Conservation (phyloP, 1,140 invertebrate species). For the Apis cerana region DNA sequence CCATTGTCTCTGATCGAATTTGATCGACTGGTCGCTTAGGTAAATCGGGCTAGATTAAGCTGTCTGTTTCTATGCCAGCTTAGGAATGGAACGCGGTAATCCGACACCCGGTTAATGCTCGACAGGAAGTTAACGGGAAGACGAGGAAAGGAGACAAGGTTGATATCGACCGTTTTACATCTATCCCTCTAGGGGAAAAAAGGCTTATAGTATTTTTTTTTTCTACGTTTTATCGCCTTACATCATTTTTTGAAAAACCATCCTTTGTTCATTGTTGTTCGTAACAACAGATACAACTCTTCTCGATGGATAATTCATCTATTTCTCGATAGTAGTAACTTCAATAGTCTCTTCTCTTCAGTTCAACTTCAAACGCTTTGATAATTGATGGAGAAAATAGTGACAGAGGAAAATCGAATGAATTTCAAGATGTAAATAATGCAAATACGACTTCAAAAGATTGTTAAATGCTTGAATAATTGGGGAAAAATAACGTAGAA, state of each 20-base stretch:
- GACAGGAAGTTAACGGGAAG: conserved; percentile 49
- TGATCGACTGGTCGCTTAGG: conserved; percentile 41
- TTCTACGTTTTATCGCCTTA: background rate
- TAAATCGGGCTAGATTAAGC: conserved; percentile 43
- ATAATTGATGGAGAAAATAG: no score
- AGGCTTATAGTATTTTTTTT: background rate
- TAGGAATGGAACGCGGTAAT: conserved; percentile 62
- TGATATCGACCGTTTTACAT: conserved; percentile 37
- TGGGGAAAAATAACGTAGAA: no score
- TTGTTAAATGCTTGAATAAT: no score
- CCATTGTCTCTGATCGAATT: conserved; percentile 36
- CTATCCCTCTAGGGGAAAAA: background rate
- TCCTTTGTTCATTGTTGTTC: background rate
- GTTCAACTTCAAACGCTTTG: no score
- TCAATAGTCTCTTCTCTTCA: no score
- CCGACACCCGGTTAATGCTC: conserved; percentile 62
- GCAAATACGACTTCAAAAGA: no score
- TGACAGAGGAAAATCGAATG: no score
- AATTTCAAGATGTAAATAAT: no score
- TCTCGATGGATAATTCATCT: no score
- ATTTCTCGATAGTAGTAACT: no score
- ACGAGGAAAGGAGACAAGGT: conserved; percentile 21
- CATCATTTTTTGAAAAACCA: background rate
- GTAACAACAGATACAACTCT: no score
- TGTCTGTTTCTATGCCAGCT: conserved; percentile 49